Evolutionary conservation across 2,888 invertebrate genomes (phyloP).

Genomic region (Pteria penguin): DNA sequence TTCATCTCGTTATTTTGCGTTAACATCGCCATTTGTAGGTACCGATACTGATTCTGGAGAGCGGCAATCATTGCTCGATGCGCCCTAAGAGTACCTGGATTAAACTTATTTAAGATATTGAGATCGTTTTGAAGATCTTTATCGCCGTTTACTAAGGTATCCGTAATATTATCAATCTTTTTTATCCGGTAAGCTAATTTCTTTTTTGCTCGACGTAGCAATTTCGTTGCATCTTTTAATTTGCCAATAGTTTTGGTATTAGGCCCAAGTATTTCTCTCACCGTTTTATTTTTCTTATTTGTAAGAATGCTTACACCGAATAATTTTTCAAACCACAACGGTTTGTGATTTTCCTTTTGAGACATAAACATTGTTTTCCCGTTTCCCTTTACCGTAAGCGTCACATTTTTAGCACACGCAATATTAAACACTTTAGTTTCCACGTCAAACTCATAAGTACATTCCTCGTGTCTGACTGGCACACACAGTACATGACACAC

Average conservation of each 20-base stretch:
- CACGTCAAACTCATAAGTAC: constrained; percentile 55
- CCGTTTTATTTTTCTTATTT: constrained; percentile 11
- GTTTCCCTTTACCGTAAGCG: constrained; percentile 56
- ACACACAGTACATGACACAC: too few relatives aligned
- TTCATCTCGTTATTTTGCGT: constrained; percentile 67
- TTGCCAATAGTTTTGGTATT: constrained; percentile 51
- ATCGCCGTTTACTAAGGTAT: constrained; percentile 60
- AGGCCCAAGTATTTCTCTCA: constrained; percentile 3
- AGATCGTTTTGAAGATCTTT: constrained; percentile 60
- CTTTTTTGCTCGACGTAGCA: constrained; percentile 58
- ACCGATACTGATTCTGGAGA: constrained; percentile 70
- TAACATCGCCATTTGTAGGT: constrained; percentile 66
- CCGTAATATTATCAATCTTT: constrained; percentile 61
- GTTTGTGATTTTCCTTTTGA: constrained; percentile 34
- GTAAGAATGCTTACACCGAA: not conserved
- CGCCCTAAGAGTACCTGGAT: constrained; percentile 56
- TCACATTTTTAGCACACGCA: constrained; percentile 53
- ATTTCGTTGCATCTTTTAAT: constrained; percentile 59
- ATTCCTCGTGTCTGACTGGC: constrained; percentile 39
- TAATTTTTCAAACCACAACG: constrained; percentile 34
- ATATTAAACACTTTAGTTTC: constrained; percentile 52
- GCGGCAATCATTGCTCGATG: constrained; percentile 68
- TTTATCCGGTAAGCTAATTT: constrained; percentile 52
- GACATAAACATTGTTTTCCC: constrained; percentile 53
- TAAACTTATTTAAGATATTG: constrained; percentile 52